These are phyloP conservation scores for Poecilus cupreus DNA, from an alignment of 2,888 invertebrate species.

Conservation along the genomic window DNA sequence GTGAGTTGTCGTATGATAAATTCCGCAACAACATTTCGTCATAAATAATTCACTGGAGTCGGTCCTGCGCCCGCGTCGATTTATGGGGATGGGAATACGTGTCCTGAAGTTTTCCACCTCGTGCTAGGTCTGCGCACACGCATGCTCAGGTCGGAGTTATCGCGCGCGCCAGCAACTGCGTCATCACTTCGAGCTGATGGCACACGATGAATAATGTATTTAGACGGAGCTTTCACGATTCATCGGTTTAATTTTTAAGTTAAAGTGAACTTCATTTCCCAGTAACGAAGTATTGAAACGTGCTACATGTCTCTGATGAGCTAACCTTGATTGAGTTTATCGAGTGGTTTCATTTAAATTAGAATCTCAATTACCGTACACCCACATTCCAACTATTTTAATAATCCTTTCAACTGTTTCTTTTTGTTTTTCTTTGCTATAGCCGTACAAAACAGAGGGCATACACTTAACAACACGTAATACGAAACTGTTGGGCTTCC, in stretches of 20 bases:
- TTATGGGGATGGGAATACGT: slow-evolving; percentile 18
- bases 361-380: neutral
- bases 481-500: too few relatives aligned
- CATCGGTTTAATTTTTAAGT: slow-evolving; percentile 50
- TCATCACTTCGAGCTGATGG: slow-evolving; percentile 48
- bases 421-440: too few relatives aligned
- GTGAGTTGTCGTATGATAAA: slow-evolving; percentile 10
- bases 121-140: neutral
- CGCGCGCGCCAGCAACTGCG: slow-evolving; percentile 39
- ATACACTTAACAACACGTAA: too few relatives aligned
- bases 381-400: neutral
- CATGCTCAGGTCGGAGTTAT: slow-evolving; percentile 26
- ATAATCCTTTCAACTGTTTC: too few relatives aligned
- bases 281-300: slow-evolving; percentile 36
- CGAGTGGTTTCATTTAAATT: neutral
- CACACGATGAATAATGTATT: slow-evolving; percentile 48
- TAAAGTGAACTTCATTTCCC: slow-evolving; percentile 24
- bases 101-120: neutral
- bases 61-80: slow-evolving; percentile 24
- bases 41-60: slow-evolving; percentile 29
- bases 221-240: slow-evolving; percentile 40
- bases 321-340: neutral
- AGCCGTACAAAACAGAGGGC: too few relatives aligned
- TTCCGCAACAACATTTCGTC: neutral
- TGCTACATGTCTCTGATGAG: neutral